phyloP scores from a whole-genome alignment of 2,797 vertebrate species.

The Ceryle rudis region DNA sequence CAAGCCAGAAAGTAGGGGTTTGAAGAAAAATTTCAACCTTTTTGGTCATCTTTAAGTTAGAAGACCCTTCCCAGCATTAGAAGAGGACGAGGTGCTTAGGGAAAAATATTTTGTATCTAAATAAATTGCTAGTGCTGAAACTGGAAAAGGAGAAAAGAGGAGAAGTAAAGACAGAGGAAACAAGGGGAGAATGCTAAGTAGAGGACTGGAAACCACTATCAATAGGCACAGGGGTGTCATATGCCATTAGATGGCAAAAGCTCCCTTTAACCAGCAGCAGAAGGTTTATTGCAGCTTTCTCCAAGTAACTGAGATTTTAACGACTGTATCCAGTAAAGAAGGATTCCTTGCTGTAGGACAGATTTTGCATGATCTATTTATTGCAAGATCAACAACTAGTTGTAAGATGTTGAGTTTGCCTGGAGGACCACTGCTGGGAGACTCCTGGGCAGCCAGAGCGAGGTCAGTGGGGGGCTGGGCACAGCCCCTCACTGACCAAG shows the following conservation, averaged over 20 bases:
- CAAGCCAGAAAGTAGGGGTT: neutral
- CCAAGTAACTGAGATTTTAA: neutral
- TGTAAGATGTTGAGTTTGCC: neutral
- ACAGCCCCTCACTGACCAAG: neutral
- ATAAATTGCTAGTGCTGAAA: neutral
- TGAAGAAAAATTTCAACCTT: neutral
- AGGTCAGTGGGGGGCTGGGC: neutral
- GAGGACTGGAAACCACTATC: neutral
- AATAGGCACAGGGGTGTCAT: neutral
- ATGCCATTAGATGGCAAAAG: neutral
- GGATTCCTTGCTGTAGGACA: neutral
- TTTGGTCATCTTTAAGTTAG: neutral
- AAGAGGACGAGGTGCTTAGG: neutral
- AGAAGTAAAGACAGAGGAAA: neutral
- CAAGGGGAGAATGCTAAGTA: neutral
- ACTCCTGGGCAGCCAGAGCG: neutral
- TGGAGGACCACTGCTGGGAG: neutral
- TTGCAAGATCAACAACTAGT: neutral
- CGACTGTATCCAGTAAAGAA: neutral
- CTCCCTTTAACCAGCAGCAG: neutral
- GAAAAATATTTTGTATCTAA: neutral
- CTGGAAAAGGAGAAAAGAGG: neutral
- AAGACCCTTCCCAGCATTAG: neutral
- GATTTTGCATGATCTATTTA: neutral
- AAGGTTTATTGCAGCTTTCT: neutral